A percentile compares a stretch with the other conserved stretches of the same genome.
These are phyloP conservation scores for Protobothrops mucrosquamatus DNA, from an alignment of 2,113 vertebrate species.

Conservation along the genomic window DNA sequence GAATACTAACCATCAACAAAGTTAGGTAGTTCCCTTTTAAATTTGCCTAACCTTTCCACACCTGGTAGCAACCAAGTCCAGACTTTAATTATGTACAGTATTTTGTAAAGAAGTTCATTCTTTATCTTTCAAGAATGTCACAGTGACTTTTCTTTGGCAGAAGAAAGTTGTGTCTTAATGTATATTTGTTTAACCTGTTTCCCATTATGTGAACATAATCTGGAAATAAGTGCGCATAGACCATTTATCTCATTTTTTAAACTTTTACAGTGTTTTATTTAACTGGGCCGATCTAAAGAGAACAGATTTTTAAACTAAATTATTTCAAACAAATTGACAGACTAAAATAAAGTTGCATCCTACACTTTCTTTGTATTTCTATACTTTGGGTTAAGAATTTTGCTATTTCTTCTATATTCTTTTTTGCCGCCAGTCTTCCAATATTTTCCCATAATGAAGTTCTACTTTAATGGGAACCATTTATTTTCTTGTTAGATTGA, in stretches of 20 bases:
- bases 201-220: neutral
- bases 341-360: neutral
- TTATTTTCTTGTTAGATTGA: conserved; percentile 81
- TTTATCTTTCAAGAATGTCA: neutral
- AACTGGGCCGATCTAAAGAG: neutral
- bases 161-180: neutral
- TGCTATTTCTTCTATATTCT: neutral
- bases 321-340: neutral
- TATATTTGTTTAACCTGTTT: neutral
- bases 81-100: neutral
- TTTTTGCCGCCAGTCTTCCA: neutral
- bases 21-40: neutral
- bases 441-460: neutral
- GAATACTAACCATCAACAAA: neutral
- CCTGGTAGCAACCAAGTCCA: neutral
- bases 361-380: neutral
- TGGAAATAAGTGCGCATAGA: neutral
- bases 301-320: neutral
- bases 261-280: neutral
- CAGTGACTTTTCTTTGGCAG: neutral
- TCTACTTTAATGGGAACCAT: neutral
- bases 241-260: neutral
- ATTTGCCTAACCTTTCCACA: neutral
- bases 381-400: neutral
- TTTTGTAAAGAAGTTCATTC: neutral